phyloP scores from a whole-genome alignment of 2,797 vertebrate genomes.

The Danio jaintianensis region DNA sequence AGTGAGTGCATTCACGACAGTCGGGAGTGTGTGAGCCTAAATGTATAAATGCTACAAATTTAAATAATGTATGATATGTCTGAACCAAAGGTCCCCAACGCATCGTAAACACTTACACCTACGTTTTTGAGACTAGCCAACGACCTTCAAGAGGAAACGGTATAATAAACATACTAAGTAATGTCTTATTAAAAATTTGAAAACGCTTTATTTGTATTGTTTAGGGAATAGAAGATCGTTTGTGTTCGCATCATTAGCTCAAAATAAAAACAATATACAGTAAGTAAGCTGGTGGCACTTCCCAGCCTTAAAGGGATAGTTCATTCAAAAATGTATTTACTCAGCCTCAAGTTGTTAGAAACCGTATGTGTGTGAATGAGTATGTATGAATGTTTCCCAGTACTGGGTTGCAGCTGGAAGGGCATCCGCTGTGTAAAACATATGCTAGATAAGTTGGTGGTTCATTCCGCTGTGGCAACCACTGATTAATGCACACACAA shows the following conservation, averaged over 20 bases:
- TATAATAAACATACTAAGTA: background rate
- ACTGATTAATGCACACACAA: too few relatives aligned
- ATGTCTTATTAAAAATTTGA: background rate
- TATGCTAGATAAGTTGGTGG: too few relatives aligned
- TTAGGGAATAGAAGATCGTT: background rate
- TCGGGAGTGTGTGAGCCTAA: too few relatives aligned
- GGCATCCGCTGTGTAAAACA: too few relatives aligned
- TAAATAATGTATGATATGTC: background rate
- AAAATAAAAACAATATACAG: background rate
- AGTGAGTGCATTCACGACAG: too few relatives aligned
- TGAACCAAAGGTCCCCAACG: background rate
- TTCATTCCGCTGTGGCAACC: too few relatives aligned
- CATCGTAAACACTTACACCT: background rate
- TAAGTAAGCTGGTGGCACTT: background rate
- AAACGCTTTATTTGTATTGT: background rate
- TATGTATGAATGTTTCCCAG: too few relatives aligned
- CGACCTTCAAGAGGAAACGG: background rate
- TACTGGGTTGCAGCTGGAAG: too few relatives aligned
- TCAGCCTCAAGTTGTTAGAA: too few relatives aligned
- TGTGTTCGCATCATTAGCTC: background rate
- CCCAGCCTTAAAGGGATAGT: background rate
- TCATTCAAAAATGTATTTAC: too few relatives aligned
- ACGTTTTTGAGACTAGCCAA: background rate
- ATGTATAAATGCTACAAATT: background rate
- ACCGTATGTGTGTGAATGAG: too few relatives aligned